Conservation (phyloP, 2,113 vertebrate species). For the Myocastor coypus region DNA sequence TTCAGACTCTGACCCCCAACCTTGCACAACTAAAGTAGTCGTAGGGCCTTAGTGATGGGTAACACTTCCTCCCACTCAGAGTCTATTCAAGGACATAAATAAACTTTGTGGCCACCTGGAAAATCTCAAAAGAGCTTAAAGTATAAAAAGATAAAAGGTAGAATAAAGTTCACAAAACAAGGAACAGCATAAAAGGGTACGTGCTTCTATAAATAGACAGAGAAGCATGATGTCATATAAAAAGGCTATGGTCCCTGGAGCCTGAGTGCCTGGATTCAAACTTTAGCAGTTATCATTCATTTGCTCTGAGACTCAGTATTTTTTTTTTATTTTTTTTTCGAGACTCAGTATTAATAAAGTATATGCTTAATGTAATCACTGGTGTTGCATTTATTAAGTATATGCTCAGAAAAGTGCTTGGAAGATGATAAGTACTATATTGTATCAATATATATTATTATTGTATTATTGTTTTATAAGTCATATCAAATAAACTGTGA, state of each 20-base stretch:
- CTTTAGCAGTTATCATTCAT: neutral
- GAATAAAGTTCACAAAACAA: slow-evolving; percentile 40
- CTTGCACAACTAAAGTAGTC: slow-evolving; percentile 10
- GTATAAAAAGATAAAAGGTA: slow-evolving; percentile 39
- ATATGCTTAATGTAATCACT: neutral
- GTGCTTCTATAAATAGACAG: neutral
- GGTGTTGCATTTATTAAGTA: neutral
- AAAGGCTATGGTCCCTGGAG: neutral
- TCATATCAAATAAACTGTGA: neutral
- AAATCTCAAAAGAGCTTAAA: slow-evolving; percentile 53
- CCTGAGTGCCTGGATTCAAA: neutral
- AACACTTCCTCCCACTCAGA: slow-evolving; percentile 29
- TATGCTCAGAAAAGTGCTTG: neutral
- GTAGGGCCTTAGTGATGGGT: neutral
- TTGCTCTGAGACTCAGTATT: neutral
- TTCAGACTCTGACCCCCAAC: slow-evolving; percentile 15
- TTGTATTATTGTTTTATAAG: neutral
- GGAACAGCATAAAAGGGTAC: neutral
- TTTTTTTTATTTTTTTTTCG: no score
- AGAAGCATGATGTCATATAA: neutral
- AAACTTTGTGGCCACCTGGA: slow-evolving; percentile 5
- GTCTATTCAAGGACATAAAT: neutral
- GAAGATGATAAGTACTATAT: neutral
- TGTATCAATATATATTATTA: neutral
- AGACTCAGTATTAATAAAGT: neutral